These are phyloP conservation scores for Polia nebulosa DNA, from an alignment of 2,888 invertebrate species.

Conservation along the genomic window DNA sequence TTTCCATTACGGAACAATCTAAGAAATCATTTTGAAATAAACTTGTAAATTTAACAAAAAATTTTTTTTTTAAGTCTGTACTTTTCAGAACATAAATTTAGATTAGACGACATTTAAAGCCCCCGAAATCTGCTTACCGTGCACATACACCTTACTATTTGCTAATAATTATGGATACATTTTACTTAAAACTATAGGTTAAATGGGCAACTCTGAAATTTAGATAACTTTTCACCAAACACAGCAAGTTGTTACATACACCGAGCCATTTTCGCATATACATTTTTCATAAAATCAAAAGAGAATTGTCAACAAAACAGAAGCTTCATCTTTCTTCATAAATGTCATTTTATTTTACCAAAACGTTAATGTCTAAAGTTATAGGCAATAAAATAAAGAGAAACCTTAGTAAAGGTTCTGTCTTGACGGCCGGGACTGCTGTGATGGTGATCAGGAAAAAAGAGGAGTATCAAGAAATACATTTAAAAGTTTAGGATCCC, in stretches of 20 bases:
- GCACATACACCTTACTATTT: slow-evolving; percentile 20
- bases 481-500: slow-evolving; percentile 3
- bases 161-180: neutral
- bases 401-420: neutral
- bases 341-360: neutral
- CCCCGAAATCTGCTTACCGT: slow-evolving; percentile 40
- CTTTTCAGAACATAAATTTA: neutral
- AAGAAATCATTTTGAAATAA: slow-evolving; percentile 4
- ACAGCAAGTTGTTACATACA: slow-evolving; percentile 6
- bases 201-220: slow-evolving; percentile 15
- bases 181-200: slow-evolving; percentile 37
- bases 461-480: neutral
- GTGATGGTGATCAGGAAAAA: neutral
- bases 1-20: neutral
- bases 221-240: slow-evolving; percentile 21
- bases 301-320: neutral
- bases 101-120: neutral
- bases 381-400: neutral
- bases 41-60: neutral
- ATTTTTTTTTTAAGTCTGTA: neutral
- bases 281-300: neutral
- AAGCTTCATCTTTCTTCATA: neutral
- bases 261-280: neutral
- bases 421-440: neutral
- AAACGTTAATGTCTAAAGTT: neutral